Evolutionary conservation across 2,113 vertebrate species (phyloP), one percentile per base, ranked within the genome.

Genomic region (Oryzias woworae): DNA sequence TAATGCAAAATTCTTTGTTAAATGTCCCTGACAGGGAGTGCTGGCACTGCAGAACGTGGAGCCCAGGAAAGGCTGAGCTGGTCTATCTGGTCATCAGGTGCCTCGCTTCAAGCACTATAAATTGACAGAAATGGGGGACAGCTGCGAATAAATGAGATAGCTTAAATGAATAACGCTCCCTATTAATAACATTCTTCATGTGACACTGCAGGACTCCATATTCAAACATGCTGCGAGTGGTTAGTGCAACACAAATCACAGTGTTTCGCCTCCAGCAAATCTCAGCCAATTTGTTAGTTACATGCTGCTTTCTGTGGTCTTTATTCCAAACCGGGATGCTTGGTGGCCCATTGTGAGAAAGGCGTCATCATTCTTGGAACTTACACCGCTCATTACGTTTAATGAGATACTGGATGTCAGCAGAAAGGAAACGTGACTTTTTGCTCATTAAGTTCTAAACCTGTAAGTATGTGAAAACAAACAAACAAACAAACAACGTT

Each of bases 1-100:
- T 91, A 92, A 92, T 92, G 90, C 81, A 90, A 86, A 62, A 87
- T 88, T 83, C 45, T 36, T 66, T 70, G 85, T 79, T 90, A 86
- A 90, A 88, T 85, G 80, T 82, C 71, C 85, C 87, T 89, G 89
- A 89, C 87, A 85, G 79, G 62, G 70, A 61, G 68, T 91, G 90
- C 90, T 92, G 86, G 81, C 82, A 14, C 75, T 79, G 91, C 90
- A 91, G 78, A 88, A 89, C 62, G 66, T 76, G 67, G 58, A 79
- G 42, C 70, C 56, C 43, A 24, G 77, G 86, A 88, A 88, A 67
- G 82, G 86, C 88, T 90, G 88, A 89, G 88, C 72, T 81, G 78
- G 78, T 85, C 81, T 84, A 70, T 81, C 76, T 84, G 87, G 84
- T 86, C 88, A 88, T 90, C 90, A 89, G 88, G 71, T 73, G 81